phyloP scores from a whole-genome alignment of 2,888 invertebrate genomes.

The Busseola fusca region DNA sequence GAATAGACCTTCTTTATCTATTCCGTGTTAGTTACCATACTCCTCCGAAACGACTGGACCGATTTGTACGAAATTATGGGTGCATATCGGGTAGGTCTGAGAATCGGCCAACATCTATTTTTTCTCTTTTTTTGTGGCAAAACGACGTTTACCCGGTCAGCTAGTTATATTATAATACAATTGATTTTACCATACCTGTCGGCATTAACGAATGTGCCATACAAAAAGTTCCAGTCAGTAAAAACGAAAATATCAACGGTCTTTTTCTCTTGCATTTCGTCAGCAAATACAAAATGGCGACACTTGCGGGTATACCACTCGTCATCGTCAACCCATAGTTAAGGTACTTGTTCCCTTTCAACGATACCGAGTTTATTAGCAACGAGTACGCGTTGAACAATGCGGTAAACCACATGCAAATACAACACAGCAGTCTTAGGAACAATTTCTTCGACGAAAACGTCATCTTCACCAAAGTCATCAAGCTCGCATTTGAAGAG shows the following conservation, averaged over 20 bases:
- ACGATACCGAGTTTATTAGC: conserved; percentile 91
- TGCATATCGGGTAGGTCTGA: too few relatives aligned
- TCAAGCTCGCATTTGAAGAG: conserved; percentile 33
- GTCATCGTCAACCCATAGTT: conserved; percentile 91
- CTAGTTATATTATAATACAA: background rate
- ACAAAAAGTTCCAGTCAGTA: conserved; percentile 51
- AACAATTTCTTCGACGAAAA: conserved; percentile 68
- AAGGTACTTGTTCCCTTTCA: conserved; percentile 92
- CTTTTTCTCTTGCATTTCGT: conserved; percentile 86
- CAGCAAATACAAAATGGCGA: conserved; percentile 85
- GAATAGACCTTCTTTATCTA: too few relatives aligned
- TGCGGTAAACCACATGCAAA: conserved; percentile 74
- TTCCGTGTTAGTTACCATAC: too few relatives aligned
- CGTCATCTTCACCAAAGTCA: conserved; percentile 47
- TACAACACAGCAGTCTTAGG: conserved; percentile 70
- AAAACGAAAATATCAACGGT: conserved; percentile 66
- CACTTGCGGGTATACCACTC: conserved; percentile 89
- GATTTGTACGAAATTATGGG: too few relatives aligned
- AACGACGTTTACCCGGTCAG: too few relatives aligned
- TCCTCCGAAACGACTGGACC: too few relatives aligned
- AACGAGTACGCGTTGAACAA: conserved; percentile 90
- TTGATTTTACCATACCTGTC: conserved; percentile 37
- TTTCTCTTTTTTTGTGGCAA: too few relatives aligned
- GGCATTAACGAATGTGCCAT: conserved; percentile 47
- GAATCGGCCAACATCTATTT: too few relatives aligned